These are phyloP conservation scores for Parambassis ranga DNA, from an alignment of 2,797 vertebrate genomes.

Conservation along the genomic window DNA sequence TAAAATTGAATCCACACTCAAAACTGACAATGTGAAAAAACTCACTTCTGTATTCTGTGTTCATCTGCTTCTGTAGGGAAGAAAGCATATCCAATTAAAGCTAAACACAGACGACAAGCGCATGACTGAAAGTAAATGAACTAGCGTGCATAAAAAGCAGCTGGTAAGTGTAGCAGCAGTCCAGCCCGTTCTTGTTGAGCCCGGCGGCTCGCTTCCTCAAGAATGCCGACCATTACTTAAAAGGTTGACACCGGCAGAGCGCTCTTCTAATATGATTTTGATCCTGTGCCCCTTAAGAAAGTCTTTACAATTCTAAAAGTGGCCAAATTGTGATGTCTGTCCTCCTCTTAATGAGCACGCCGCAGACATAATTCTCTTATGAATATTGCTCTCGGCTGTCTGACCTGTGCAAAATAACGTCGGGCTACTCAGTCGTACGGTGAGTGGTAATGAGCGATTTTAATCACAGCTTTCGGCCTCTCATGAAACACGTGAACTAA, in stretches of 20 bases:
- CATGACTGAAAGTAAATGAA: slow-evolving; percentile 20
- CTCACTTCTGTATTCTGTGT: slow-evolving; percentile 1
- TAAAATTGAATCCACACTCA: background rate
- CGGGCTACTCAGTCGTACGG: slow-evolving; percentile 41
- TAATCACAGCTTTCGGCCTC: slow-evolving; percentile 63
- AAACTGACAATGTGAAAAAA: slow-evolving; percentile 8
- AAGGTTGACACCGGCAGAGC: slow-evolving; percentile 37
- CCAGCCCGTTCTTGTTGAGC: slow-evolving; percentile 18
- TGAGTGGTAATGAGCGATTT: slow-evolving; percentile 62
- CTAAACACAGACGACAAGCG: slow-evolving; percentile 33
- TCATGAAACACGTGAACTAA: slow-evolving; percentile 37
- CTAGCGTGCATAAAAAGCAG: slow-evolving; percentile 21
- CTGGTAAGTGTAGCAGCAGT: background rate
- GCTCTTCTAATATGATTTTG: slow-evolving; percentile 64
- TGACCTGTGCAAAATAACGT: slow-evolving; percentile 61
- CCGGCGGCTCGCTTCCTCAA: slow-evolving; percentile 4
- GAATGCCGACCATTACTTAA: slow-evolving; percentile 36
- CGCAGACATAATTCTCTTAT: slow-evolving; percentile 57
- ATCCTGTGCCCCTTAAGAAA: slow-evolving; percentile 58
- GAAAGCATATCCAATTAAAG: slow-evolving; percentile 29
- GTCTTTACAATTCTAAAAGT: slow-evolving; percentile 58
- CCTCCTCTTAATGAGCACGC: slow-evolving; percentile 61
- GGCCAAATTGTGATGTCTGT: slow-evolving; percentile 49
- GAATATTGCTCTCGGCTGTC: slow-evolving; percentile 63
- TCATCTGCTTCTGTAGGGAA: background rate